A percentile compares a stretch with the other conserved stretches of the same genome.
phyloP scores from a whole-genome alignment of 2,888 invertebrate species.

The Phanerotoma sp. region DNA sequence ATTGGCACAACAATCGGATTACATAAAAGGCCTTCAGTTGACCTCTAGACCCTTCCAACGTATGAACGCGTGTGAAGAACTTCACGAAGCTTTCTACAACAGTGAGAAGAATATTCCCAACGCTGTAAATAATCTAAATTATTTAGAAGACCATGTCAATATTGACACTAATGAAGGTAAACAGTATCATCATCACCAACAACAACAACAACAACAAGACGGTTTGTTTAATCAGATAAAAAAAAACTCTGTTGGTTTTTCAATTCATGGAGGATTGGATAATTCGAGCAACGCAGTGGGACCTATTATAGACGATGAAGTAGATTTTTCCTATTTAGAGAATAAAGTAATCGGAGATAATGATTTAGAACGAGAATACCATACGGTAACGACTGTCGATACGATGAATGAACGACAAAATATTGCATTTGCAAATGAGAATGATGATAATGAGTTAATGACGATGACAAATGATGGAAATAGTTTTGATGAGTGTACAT shows the following conservation, averaged over 20 bases:
- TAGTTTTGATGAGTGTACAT: slow-evolving; percentile 3
- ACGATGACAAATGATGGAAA: slow-evolving; percentile 1
- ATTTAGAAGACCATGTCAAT: background rate
- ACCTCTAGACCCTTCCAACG: slow-evolving; percentile 39
- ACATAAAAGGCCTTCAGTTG: slow-evolving; percentile 42
- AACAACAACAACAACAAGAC: slow-evolving; percentile 33
- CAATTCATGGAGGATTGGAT: slow-evolving; percentile 49
- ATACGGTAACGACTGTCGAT: background rate
- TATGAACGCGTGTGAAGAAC: slow-evolving; percentile 53
- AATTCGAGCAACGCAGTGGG: slow-evolving; percentile 28
- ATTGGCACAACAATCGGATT: slow-evolving; percentile 50
- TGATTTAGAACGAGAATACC: slow-evolving; percentile 10
- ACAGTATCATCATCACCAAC: too few relatives aligned
- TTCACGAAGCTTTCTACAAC: slow-evolving; percentile 37
- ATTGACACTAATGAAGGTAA: too few relatives aligned
- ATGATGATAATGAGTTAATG: slow-evolving; percentile 5
- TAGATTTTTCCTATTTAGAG: slow-evolving; percentile 54
- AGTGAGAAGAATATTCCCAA: slow-evolving; percentile 12
- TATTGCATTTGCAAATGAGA: background rate
- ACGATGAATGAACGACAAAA: background rate
- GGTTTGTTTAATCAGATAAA: slow-evolving; percentile 51
- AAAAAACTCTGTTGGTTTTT: slow-evolving; percentile 57
- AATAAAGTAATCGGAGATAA: slow-evolving; percentile 46
- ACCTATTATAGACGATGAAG: slow-evolving; percentile 45
- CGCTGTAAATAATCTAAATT: background rate